phyloP scores from a whole-genome alignment of 2,113 vertebrate species.

The Mus musculus region DNA sequence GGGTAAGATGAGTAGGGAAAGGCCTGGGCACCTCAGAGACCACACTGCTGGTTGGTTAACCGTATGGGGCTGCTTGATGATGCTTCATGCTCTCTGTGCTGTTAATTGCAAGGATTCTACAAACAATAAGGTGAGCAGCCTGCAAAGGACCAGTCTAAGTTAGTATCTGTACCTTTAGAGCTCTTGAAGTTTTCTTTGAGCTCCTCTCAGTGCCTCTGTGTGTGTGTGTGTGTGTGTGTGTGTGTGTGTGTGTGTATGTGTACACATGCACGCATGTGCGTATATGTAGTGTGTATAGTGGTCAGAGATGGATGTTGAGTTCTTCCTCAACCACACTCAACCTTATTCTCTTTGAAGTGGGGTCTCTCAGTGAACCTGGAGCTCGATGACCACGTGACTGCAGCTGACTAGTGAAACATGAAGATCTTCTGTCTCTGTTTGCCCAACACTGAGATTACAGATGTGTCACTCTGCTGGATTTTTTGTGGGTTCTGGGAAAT shows the following conservation, averaged over 20 bases:
- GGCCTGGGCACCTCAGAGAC: not conserved
- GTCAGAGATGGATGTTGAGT: not conserved
- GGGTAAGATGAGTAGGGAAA: not conserved
- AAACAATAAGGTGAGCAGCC: not conserved
- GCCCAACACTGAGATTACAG: not conserved
- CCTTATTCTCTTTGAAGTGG: not conserved
- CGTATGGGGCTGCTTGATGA: not conserved
- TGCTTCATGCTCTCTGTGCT: not conserved
- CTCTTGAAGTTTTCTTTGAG: slow-evolving; percentile 37
- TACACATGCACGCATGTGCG: not conserved
- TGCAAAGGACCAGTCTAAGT: not conserved
- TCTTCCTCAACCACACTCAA: not conserved
- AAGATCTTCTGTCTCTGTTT: not conserved
- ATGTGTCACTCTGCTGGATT: not conserved
- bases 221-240: not conserved
- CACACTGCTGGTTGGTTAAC: not conserved
- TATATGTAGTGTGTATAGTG: not conserved
- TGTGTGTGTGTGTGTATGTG: not conserved
- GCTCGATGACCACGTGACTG: not conserved
- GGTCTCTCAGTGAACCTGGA: not conserved
- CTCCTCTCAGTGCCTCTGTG: not conserved
- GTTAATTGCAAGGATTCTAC: slow-evolving; percentile 12
- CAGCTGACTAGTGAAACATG: not conserved
- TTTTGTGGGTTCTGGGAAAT: not conserved
- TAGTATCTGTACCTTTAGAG: not conserved